These are phyloP conservation scores for Phenganax stokvisi DNA, from an alignment of 92 coral and sea anemone genomes.

Conservation along the genomic window DNA sequence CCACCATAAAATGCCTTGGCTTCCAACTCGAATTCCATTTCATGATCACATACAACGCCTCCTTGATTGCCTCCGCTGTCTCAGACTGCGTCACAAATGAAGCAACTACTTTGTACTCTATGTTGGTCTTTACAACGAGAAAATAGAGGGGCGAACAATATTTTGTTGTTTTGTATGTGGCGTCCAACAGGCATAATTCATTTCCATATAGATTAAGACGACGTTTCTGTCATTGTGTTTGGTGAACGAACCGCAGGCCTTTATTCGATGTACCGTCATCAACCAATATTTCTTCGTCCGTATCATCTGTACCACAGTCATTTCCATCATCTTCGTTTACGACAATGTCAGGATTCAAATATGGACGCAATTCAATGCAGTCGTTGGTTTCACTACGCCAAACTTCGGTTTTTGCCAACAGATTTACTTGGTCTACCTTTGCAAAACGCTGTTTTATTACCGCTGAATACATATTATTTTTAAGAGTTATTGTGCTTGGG, in stretches of 20 bases:
- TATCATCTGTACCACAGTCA: conserved; percentile 13
- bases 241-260: conserved; percentile 43
- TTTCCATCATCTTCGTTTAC: background rate
- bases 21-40: conserved; percentile 54
- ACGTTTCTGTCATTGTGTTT: conserved; percentile 47
- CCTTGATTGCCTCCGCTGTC: conserved; percentile 36
- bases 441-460: conserved; percentile 42
- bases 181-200: conserved; percentile 48
- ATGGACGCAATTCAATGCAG: conserved; percentile 42
- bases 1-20: conserved; percentile 46
- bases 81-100: conserved; percentile 47
- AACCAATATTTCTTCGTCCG: background rate
- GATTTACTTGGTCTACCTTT: conserved; percentile 52
- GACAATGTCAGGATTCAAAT: background rate
- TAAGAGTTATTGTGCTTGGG: conserved; percentile 44
- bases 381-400: conserved; percentile 46
- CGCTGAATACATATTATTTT: conserved; percentile 50
- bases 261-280: background rate
- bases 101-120: conserved; percentile 50
- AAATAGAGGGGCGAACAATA: conserved; percentile 53
- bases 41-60: conserved; percentile 40
- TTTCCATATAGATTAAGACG: conserved; percentile 42
- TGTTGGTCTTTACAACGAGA: conserved; percentile 52
- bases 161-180: conserved; percentile 51
- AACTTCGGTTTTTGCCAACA: background rate